A percentile compares a stretch with the other conserved stretches of the same genome.
Conservation (phyloP, 1,140 invertebrate genomes). For the Thaumatotibia leucotreta region DNA sequence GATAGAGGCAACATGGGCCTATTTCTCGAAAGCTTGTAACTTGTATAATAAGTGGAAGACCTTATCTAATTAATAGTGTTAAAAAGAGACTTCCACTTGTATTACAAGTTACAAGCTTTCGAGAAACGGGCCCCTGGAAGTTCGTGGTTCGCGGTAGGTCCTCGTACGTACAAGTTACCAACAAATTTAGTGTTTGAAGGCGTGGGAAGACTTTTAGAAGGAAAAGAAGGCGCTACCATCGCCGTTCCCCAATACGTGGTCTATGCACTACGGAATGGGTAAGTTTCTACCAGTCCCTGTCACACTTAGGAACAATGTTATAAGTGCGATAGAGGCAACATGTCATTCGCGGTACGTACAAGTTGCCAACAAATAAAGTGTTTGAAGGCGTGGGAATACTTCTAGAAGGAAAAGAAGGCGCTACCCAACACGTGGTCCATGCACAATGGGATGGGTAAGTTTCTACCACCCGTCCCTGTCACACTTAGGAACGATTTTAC, state of each 20-base stretch:
- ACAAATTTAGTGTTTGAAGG: too few relatives aligned
- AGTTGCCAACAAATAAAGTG: constrained; percentile 95
- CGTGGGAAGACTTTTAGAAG: constrained; percentile 95
- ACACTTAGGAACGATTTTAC: constrained; percentile 81
- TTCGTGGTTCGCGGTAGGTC: constrained; percentile 92
- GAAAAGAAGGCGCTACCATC: constrained; percentile 80
- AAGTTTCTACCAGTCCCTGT: background rate
- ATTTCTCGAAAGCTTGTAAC: too few relatives aligned
- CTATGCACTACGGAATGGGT: constrained; percentile 62
- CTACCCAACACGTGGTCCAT: constrained; percentile 50
- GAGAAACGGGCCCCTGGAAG: constrained; percentile 86
- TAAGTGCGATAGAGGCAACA: constrained; percentile 97
- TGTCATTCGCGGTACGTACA: too few relatives aligned
- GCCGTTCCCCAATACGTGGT: constrained; percentile 48
- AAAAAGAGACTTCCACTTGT: too few relatives aligned
- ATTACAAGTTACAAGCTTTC: too few relatives aligned
- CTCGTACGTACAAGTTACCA: too few relatives aligned
- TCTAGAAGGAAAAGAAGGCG: constrained; percentile 86
- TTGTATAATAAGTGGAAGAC: too few relatives aligned
- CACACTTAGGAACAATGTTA: constrained; percentile 81
- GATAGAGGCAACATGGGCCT: constrained; percentile 93
- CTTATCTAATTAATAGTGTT: too few relatives aligned
- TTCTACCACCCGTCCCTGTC: background rate
- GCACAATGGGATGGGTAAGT: constrained; percentile 59
- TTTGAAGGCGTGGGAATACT: constrained; percentile 95